Percentiles rank a stretch among this genome's conserved stretches.
phyloP scores from a whole-genome alignment of 2,888 invertebrate genomes.

The Yponomeuta sedellus region DNA sequence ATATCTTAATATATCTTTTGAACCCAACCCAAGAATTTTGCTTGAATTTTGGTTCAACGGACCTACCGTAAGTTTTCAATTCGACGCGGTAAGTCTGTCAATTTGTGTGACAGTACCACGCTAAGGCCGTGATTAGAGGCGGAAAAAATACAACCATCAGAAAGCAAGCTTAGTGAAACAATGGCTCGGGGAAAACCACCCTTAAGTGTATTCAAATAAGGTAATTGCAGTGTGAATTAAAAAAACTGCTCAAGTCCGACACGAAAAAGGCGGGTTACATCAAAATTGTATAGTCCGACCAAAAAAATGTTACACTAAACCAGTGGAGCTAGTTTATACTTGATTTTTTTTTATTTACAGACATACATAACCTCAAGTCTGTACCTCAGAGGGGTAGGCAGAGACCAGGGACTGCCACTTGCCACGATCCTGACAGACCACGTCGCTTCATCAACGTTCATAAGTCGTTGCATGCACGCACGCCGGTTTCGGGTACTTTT shows the following conservation, averaged over 20 bases:
- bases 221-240: neutral
- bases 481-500: no score
- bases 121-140: constrained; percentile 8
- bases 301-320: neutral
- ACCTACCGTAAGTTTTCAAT: neutral
- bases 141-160: neutral
- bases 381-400: no score
- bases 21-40: no score
- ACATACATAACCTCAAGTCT: no score
- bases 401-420: no score
- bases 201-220: neutral
- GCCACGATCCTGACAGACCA: no score
- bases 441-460: no score
- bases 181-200: neutral
- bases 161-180: neutral
- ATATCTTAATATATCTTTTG: no score
- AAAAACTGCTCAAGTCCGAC: neutral
- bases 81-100: constrained; percentile 33
- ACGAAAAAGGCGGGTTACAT: constrained; percentile 11
- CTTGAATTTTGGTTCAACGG: neutral
- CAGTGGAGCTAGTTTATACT: neutral
- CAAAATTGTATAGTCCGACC: constrained; percentile 9
- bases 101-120: constrained; percentile 25
- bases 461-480: no score
- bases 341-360: no score